Evolutionary conservation across 2,797 vertebrate species (phyloP), one percentile per base, ranked within the genome.

Genomic region (Podarcis siculus): DNA sequence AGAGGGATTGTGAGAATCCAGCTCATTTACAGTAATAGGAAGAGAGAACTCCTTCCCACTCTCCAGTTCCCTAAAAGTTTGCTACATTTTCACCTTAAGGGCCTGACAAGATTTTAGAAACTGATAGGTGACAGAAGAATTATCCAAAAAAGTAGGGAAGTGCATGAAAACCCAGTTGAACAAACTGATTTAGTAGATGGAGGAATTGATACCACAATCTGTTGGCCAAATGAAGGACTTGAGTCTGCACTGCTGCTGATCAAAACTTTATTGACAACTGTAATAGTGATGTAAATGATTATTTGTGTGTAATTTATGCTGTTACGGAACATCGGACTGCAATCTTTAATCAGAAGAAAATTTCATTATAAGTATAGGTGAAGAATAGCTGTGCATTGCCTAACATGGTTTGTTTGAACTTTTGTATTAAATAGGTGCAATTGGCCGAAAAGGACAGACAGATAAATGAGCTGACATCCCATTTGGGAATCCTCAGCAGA

Each of bases 381-480:
- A 25, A 55, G 19, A 90, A 88, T 0, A 79, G 21, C 10, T 89
- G 88, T 89, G n/a, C 64, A 0, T 85, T 86, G 13, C 35, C 32
- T 91, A 84, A 89, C 72, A 32, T 0, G 61, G 10, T 39, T 91
- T 90, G 45, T 86, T 35, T 89, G 58, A 83, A 89, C 78, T 81
- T 92, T 2, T 94, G n/a, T 92, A 93, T 82, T 86, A 5, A 93
- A 64, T 90, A 99, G 99, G 97, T 98, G 96, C 98, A 98, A 87
- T 96, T 98, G 91, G 98, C 98, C 7, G 98, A 99, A 96, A 99
- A 98, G 90, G 98, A 98, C 72, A 97, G 98, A 78, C 97, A 98
- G 95, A 97, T 99, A 96, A 98, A 97, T 94, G 98, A 98, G 32
- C 95, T 99, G 92, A 97, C 97, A 95, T 97, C 98, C 88, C 97